Evolutionary conservation across 2,113 vertebrate species (phyloP), one percentile per base, ranked within the genome.

Genomic region (Xyrauchen texanus): DNA sequence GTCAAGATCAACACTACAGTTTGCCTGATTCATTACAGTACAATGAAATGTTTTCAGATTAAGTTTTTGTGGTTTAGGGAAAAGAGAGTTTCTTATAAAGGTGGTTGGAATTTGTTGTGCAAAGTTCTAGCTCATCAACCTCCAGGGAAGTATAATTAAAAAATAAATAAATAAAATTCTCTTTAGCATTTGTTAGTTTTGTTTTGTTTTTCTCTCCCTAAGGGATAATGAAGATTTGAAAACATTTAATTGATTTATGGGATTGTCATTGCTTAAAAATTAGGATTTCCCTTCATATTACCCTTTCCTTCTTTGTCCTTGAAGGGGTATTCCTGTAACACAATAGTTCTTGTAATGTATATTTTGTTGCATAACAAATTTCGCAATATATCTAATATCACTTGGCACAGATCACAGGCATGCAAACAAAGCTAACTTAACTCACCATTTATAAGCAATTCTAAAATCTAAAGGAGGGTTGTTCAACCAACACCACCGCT

Each of bases 141-240:
- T 58, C n/a, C 45, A 2, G 5, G 15, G 12, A 8, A 11, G 7
- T n/a, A n/a, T 58, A 13, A 12, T 58, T n/a, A 46, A 8, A 46
- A 4, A 13, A 4, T 1, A 34, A 72, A 61, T 44, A 16, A 60
- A 4, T 49, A 34, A 69, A 52, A 69, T 63, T 81, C 83, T 80
- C 77, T 77, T 70, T 61, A 69, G 71, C 81, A 62, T 81, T 75
- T 55, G 64, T 79, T 10, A 79, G n/a, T n/a, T n/a, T n/a, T 34
- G 1, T 34, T 34, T 34, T 34, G 3, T 60, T 61, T 7, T 55
- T 51, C 42, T 46, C 16, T 65, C 45, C 60, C 77, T 79, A 6
- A 42, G 62, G 68, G 44, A 65, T 61, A 53, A 72, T 70, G 69
- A 53, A 60, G 53, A 55, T 79, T 47, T 79, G 68, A 72, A 53